Conservation (phyloP, 2,888 invertebrate genomes). For the Tipula unca region DNA sequence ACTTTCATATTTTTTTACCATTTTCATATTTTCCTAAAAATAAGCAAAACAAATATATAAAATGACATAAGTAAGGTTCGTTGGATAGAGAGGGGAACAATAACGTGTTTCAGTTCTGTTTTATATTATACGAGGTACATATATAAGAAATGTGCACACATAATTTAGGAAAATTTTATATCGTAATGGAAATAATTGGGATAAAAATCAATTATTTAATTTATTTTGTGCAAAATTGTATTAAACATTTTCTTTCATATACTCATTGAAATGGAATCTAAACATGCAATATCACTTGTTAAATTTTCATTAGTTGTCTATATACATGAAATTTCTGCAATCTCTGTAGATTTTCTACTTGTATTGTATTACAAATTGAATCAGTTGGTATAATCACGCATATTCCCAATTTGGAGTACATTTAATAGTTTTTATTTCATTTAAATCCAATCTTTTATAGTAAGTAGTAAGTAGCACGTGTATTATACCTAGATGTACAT, state of each 20-base stretch:
- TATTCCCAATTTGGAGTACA: not conserved
- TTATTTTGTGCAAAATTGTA: not conserved
- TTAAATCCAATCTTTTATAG: not conserved
- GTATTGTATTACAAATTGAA: not conserved
- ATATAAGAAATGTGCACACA: not conserved
- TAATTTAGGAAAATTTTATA: not conserved
- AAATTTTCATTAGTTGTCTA: not conserved
- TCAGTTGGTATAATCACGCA: not conserved
- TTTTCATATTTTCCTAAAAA: not conserved
- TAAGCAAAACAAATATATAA: not conserved
- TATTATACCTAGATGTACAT: not conserved
- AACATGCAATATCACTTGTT: not conserved
- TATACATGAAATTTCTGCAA: not conserved
- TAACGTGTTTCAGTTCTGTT: not conserved
- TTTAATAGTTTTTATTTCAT: not conserved
- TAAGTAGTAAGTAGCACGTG: not conserved
- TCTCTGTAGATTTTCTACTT: not conserved
- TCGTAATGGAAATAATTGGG: not conserved
- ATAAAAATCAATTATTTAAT: conserved; percentile 14
- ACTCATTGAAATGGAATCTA: not conserved
- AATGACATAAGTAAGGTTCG: not conserved
- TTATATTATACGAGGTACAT: too few species aligned
- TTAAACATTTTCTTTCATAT: not conserved
- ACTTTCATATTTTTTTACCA: not conserved
- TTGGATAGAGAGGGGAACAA: not conserved